Evolutionary conservation across 2,797 vertebrate species (phyloP).

Genomic region (Hoplostethus atlanticus): DNA sequence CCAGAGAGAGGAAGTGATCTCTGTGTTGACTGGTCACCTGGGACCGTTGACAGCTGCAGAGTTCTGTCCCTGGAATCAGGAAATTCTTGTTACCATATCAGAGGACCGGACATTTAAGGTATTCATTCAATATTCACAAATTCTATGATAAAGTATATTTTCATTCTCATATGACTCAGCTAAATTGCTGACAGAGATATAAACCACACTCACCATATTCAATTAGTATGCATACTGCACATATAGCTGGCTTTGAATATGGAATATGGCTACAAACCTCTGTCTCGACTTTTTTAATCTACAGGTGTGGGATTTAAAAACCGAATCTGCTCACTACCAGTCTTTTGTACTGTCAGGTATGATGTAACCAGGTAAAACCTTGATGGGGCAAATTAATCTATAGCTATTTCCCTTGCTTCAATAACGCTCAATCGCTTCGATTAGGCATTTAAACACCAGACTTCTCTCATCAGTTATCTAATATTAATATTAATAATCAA

Average conservation of each 20-base stretch:
- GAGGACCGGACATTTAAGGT: slow-evolving; percentile 94
- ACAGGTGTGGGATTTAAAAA: slow-evolving; percentile 89
- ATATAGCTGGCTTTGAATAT: neutral
- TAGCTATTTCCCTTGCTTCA: neutral
- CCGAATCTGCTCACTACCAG: slow-evolving; percentile 78
- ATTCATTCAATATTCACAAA: slow-evolving; percentile 8
- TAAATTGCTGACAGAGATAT: neutral
- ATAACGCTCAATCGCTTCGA: neutral
- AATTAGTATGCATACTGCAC: neutral
- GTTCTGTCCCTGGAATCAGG: slow-evolving; percentile 88
- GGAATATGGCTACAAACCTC: neutral
- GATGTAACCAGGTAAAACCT: slow-evolving; percentile 21
- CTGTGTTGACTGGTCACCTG: slow-evolving; percentile 83
- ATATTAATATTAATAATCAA: too few species aligned
- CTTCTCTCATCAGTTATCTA: neutral
- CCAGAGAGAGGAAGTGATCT: slow-evolving; percentile 73
- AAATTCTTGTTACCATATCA: slow-evolving; percentile 87
- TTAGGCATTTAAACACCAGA: neutral
- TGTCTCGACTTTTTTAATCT: neutral
- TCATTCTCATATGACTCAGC: neutral
- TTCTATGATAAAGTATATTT: neutral
- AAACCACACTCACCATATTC: neutral
- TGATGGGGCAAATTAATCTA: neutral
- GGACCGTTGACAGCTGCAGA: slow-evolving; percentile 88
- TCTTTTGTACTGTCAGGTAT: slow-evolving; percentile 91